Conservation (phyloP, 2,888 invertebrate species). For the Cephus rjabovi region DNA sequence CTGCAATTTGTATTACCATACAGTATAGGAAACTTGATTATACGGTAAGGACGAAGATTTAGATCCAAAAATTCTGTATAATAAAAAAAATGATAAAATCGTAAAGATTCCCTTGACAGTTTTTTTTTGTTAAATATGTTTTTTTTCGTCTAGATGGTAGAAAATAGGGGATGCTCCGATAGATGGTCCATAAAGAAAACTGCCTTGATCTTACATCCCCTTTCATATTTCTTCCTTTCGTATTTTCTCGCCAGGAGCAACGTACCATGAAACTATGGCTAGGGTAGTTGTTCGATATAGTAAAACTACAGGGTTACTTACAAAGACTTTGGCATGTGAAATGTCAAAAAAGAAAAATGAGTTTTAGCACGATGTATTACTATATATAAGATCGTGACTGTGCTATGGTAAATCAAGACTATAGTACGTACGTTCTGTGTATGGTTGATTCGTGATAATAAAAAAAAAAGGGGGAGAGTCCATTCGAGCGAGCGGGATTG, state of each 20-base stretch:
- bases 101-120: neutral
- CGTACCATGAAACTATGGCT: conserved; percentile 43
- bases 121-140: neutral
- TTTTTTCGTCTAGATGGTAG: neutral
- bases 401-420: neutral
- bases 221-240: conserved; percentile 17
- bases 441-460: neutral
- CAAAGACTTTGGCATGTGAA: neutral
- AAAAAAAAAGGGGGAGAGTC: neutral
- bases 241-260: conserved; percentile 35
- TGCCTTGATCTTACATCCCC: neutral
- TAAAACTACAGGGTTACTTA: neutral
- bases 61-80: neutral
- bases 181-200: neutral
- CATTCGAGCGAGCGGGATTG: neutral
- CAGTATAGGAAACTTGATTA: neutral
- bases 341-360: neutral
- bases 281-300: neutral
- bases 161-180: neutral
- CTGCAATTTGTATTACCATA: neutral
- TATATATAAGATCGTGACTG: neutral
- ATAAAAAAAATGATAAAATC: neutral
- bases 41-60: neutral
- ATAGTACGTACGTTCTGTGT: neutral
- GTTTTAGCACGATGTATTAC: neutral